Conservation (phyloP, 2,113 vertebrate genomes). For the Calidris pugnax region DNA sequence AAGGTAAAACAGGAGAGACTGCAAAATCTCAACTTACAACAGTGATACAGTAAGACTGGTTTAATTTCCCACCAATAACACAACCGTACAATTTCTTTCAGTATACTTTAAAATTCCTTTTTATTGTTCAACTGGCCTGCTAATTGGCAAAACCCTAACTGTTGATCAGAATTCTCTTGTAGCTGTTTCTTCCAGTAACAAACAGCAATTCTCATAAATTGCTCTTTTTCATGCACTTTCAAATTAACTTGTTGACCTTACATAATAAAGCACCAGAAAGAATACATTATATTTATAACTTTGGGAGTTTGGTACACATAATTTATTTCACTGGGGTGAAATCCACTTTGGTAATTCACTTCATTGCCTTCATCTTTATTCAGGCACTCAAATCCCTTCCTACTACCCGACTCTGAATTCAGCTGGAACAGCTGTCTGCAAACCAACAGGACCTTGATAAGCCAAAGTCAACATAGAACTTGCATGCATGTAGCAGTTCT, state of each 20-base stretch:
- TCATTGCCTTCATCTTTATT: not conserved
- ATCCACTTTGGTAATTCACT: not conserved
- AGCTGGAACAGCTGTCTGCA: not conserved
- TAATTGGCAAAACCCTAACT: not conserved
- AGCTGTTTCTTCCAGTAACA: not conserved
- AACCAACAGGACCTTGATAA: not conserved
- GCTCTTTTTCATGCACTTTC: not conserved
- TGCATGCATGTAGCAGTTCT: not conserved
- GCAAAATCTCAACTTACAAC: not conserved
- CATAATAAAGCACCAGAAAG: not conserved
- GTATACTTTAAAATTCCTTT: not conserved
- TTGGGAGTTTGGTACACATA: not conserved
- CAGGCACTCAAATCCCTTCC: not conserved
- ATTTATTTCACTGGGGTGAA: not conserved
- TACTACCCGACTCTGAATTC: fast-evolving
- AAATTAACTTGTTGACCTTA: conserved; percentile 2
- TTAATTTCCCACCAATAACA: not conserved
- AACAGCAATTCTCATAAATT: not conserved
- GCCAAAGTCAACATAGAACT: not conserved
- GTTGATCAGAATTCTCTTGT: not conserved
- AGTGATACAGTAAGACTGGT: not conserved
- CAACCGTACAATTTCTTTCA: not conserved
- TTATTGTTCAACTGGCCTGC: not conserved
- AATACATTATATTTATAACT: not conserved
- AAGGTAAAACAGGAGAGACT: not conserved